A percentile compares a stretch with the other conserved stretches of the same genome.
Evolutionary conservation across 2,113 vertebrate genomes (phyloP).

Genomic region (Struthidea cinerea): DNA sequence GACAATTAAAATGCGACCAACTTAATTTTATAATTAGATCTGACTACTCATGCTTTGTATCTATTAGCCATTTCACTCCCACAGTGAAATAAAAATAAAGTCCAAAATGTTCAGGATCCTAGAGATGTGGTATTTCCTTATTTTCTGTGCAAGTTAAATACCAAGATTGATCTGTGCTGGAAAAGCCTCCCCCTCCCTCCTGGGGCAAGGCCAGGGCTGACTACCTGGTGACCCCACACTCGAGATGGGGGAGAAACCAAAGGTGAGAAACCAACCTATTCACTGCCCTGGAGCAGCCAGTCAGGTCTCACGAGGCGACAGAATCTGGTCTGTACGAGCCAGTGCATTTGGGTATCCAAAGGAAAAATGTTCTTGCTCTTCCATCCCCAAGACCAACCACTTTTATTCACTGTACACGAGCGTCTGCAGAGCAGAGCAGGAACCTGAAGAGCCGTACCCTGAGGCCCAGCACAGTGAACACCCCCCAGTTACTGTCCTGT

Average conservation of each 20-base stretch:
- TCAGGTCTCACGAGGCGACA: rapidly evolving
- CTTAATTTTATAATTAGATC: background rate
- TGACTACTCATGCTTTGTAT: background rate
- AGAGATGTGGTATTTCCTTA: constrained; percentile 1
- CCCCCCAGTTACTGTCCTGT: rapidly evolving
- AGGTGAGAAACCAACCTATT: background rate
- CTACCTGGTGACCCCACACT: background rate
- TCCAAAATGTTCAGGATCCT: background rate
- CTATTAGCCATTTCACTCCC: constrained; percentile 39
- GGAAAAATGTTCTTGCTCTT: background rate
- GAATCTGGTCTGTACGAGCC: background rate
- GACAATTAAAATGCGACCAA: background rate
- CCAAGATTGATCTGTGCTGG: background rate
- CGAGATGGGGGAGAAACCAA: background rate
- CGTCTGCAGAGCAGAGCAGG: background rate
- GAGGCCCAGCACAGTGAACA: rapidly evolving
- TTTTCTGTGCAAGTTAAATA: background rate
- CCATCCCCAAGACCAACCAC: background rate
- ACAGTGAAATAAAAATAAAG: constrained; percentile 44
- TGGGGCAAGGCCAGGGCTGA: background rate
- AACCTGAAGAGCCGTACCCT: background rate
- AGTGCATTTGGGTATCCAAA: background rate
- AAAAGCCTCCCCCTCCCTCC: background rate
- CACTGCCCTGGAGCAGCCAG: background rate
- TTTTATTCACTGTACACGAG: rapidly evolving